Evolutionary conservation across 2,888 invertebrate species (phyloP).

Genomic region (Lamproptera curius): DNA sequence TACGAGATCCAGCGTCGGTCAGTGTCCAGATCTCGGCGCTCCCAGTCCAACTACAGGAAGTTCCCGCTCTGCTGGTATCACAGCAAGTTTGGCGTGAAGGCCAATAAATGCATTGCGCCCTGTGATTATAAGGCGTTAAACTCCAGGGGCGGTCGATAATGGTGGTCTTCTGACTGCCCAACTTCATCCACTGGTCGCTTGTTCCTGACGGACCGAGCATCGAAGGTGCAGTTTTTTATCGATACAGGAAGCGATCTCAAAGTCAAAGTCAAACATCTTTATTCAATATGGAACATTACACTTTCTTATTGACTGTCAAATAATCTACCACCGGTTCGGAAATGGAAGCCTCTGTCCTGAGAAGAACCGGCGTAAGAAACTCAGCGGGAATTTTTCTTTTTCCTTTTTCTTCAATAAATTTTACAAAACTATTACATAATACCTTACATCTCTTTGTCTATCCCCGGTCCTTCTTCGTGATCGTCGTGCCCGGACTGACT

Average conservation of each 20-base stretch:
- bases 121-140: constrained; percentile 22
- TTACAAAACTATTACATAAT: too few species aligned
- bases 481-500: constrained; percentile 25
- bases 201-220: constrained; percentile 26
- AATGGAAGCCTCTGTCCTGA: too few species aligned
- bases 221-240: constrained; percentile 25
- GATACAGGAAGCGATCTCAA: constrained; percentile 23
- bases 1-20: background rate
- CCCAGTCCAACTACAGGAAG: background rate
- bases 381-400: too few species aligned
- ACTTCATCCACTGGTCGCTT: constrained; percentile 26
- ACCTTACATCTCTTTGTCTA: too few species aligned
- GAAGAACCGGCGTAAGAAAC: too few species aligned
- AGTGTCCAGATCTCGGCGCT: too few species aligned
- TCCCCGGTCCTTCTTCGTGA: constrained; percentile 26
- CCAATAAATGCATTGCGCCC: constrained; percentile 4
- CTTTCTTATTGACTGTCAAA: too few species aligned
- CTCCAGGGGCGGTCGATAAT: constrained; percentile 29
- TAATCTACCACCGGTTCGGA: too few species aligned
- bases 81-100: constrained; percentile 10
- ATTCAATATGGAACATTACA: too few species aligned
- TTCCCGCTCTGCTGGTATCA: constrained; percentile 15
- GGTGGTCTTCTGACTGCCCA: constrained; percentile 29
- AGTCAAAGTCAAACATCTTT: too few species aligned
- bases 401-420: too few species aligned